Conservation (phyloP, 2,113 vertebrate genomes). For the Athene cunicularia region DNA sequence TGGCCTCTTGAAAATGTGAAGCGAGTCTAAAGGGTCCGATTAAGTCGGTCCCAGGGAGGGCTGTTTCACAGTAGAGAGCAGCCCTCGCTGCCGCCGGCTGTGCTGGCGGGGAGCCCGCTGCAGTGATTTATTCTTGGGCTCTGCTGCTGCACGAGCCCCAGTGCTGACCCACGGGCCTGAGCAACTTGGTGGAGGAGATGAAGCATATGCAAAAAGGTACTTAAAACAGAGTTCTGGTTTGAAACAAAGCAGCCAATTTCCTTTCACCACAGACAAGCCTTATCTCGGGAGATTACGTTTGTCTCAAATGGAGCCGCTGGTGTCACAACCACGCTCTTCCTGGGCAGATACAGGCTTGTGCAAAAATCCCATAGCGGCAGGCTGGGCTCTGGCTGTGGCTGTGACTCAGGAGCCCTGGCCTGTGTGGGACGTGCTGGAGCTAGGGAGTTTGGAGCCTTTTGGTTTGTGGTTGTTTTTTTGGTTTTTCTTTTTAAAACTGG, state of each 20-base stretch:
- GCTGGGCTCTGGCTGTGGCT: background rate
- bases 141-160: background rate
- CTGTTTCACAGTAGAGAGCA: background rate
- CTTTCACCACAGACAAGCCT: background rate
- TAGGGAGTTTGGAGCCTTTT: background rate
- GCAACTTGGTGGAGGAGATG: background rate
- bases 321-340: background rate
- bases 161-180: background rate
- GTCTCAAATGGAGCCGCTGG: background rate
- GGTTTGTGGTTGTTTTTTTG: too few species aligned
- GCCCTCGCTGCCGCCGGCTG: background rate
- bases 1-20: background rate
- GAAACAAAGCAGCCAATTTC: slow-evolving; percentile 28
- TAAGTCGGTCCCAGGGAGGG: background rate
- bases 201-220: background rate
- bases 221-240: background rate
- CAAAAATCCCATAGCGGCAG: background rate
- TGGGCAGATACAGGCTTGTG: background rate
- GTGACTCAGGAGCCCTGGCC: background rate
- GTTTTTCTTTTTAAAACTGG: too few species aligned
- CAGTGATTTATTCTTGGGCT: background rate
- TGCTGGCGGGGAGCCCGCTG: background rate
- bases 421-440: background rate
- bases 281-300: background rate
- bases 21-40: background rate